Evolutionary conservation across 23 tunicate genomes (phyloP), one percentile per base, ranked within the genome.

Genomic region (Trididemnum miniatum): DNA sequence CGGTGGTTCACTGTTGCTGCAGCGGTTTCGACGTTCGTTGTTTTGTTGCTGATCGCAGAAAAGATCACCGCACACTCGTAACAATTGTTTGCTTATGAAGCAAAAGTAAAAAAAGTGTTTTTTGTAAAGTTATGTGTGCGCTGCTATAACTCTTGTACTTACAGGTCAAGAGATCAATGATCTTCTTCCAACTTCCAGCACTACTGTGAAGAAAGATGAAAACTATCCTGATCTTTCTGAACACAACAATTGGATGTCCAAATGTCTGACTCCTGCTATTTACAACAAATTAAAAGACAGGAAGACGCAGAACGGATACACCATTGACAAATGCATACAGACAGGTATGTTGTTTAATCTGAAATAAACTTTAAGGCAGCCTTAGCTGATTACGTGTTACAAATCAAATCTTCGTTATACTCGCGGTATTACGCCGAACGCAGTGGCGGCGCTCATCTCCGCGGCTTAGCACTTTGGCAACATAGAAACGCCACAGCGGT

Each of bases 211-310:
- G n/a, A 36, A 62, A 26, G 86, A 82, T 40, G 80, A 28, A 1
- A 85, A 84, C 67, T 88, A 69, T 54, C 98, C 98, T 69, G 98
- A 93, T 59, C 82, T 93, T 3, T 65, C 84, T 24, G 62, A 77
- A 35, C 99, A 96, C 80, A 96, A 91, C 85, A 96, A 96, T 67
- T 86, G 88, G 82, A 91, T 96, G 96, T 36, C 97, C 5, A 84
- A 91, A 29, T 88, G 92, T 59, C 76, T 96, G 59, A 91, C 99
- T 20, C 89, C 89, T 34, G 76, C 77, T 30, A 75, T 95, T 26
- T 95, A 89, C 80, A 37, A 57, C 51, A 84, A 89, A 71, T 75
- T 88, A 1, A 75, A 94, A 35, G 80, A 85, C 38, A 52, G 86
- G 23, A 71, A 80, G 65, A 94, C 97, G 1, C 67, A 84, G 59